Evolutionary conservation across 2,888 invertebrate genomes (phyloP).

Genomic region (Pelosia muscerda): DNA sequence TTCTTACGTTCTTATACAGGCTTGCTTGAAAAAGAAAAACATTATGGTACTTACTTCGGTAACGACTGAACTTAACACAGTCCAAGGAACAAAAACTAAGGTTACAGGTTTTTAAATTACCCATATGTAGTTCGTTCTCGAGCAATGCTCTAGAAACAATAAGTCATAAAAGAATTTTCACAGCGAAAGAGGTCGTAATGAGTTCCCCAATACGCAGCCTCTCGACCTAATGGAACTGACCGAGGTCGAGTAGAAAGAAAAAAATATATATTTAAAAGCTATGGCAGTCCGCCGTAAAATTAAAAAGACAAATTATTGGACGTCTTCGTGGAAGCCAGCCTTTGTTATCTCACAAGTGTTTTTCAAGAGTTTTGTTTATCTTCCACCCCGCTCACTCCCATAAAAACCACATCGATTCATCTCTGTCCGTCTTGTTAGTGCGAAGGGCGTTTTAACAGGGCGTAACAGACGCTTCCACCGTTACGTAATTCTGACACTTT

Average conservation of each 20-base stretch:
- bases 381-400: slow-evolving; percentile 70
- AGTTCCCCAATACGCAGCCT: slow-evolving; percentile 76
- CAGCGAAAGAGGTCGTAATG: slow-evolving; percentile 75
- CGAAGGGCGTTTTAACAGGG: slow-evolving; percentile 81
- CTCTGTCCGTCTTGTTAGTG: slow-evolving; percentile 83
- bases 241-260: slow-evolving; percentile 75
- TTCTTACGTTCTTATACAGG: slow-evolving; percentile 39
- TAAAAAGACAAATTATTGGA: slow-evolving; percentile 87
- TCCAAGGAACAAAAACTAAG: slow-evolving; percentile 41
- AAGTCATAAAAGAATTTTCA: slow-evolving; percentile 80
- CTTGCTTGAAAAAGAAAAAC: slow-evolving; percentile 34
- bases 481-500: slow-evolving; percentile 86
- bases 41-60: slow-evolving; percentile 36
- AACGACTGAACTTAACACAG: slow-evolving; percentile 43
- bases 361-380: slow-evolving; percentile 85
- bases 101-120: slow-evolving; percentile 57
- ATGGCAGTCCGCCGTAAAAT: slow-evolving; percentile 85
- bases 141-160: slow-evolving; percentile 78
- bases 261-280: slow-evolving; percentile 82
- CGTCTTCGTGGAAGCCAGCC: slow-evolving; percentile 85
- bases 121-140: slow-evolving; percentile 61
- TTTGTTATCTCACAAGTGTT: slow-evolving; percentile 87
- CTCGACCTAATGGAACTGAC: slow-evolving; percentile 79
- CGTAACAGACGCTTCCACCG: slow-evolving; percentile 82
- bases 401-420: slow-evolving; percentile 67